Evolutionary conservation across 2,888 invertebrate genomes (phyloP).

Genomic region (Tenthredo distinguenda): DNA sequence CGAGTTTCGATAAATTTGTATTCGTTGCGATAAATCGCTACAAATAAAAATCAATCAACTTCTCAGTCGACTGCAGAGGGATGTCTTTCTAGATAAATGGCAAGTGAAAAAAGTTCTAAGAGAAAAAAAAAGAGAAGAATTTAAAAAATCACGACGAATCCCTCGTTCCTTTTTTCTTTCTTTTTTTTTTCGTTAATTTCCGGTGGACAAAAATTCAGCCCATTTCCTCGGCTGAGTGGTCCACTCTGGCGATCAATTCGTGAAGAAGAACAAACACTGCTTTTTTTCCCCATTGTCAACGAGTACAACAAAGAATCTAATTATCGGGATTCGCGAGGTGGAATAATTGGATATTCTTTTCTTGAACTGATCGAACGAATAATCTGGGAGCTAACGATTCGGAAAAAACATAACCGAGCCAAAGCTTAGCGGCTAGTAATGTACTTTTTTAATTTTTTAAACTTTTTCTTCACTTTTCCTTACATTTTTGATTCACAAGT

Average conservation of each 20-base stretch:
- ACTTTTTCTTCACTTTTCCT: background rate
- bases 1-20: background rate
- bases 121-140: too few relatives aligned
- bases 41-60: background rate
- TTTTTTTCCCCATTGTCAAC: background rate
- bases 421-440: background rate
- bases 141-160: background rate
- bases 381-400: background rate
- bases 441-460: background rate
- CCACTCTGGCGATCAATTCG: background rate
- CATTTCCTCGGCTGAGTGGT: background rate
- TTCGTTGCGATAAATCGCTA: background rate
- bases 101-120: background rate
- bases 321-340: constrained; percentile 1
- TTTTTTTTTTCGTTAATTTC: background rate
- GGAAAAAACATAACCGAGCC: background rate
- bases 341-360: background rate
- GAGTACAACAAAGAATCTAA: constrained; percentile 27
- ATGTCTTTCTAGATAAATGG: background rate
- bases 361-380: background rate
- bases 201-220: background rate
- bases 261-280: background rate
- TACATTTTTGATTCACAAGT: background rate
- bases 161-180: background rate
- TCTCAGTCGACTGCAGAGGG: background rate